Conservation (phyloP, 2,113 vertebrate genomes). For the Erythrocercus mccallii region DNA sequence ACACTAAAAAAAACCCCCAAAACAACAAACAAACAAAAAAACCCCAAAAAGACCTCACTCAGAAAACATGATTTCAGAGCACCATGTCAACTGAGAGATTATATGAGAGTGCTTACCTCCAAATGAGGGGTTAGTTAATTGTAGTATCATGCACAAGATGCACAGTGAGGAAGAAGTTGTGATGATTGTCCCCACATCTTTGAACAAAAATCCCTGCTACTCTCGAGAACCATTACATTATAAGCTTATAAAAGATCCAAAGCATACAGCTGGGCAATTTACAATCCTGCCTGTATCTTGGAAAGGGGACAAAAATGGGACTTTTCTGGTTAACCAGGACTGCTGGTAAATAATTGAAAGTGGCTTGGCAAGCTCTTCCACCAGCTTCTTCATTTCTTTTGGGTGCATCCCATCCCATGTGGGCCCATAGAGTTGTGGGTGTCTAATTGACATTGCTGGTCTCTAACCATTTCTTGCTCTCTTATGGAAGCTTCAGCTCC, state of each 20-base stretch:
- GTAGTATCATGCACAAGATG: background rate
- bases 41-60: background rate
- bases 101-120: background rate
- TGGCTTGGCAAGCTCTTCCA: background rate
- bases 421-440: background rate
- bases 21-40: background rate
- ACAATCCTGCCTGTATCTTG: background rate
- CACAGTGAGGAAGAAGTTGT: background rate
- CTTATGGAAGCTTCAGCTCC: background rate
- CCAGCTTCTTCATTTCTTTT: background rate
- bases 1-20: background rate
- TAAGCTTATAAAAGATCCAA: background rate
- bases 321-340: background rate
- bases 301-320: background rate
- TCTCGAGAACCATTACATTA: background rate
- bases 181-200: background rate
- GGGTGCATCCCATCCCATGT: background rate
- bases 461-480: background rate
- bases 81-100: background rate
- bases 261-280: background rate
- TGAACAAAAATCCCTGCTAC: background rate
- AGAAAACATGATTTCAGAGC: background rate
- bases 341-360: background rate
- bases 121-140: background rate
- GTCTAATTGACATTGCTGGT: background rate